Conservation (phyloP, 1,140 invertebrate genomes). For the Monomorium pharaonis region DNA sequence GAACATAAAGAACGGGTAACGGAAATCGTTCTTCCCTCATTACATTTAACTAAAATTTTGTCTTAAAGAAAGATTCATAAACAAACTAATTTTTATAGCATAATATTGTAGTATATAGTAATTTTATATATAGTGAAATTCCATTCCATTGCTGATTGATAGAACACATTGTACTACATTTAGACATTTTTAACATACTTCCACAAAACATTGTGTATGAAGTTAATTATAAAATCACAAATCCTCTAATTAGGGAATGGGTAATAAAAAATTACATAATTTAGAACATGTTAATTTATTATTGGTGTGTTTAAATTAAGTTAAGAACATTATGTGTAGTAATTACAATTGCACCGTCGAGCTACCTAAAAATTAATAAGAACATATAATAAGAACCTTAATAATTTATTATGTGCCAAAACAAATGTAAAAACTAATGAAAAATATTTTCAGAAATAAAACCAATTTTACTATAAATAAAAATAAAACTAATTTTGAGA, state of each 20-base stretch:
- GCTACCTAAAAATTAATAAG: conserved; percentile 40
- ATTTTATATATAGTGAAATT: conserved; percentile 3
- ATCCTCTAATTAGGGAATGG: neutral
- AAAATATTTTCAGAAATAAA: conserved; percentile 23
- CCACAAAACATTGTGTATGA: neutral
- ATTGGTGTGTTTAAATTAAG: neutral
- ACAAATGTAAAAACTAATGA: conserved; percentile 8
- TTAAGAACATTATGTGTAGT: no score
- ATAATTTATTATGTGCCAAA: conserved; percentile 40
- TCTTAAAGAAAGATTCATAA: neutral
- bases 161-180: neutral
- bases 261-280: neutral
- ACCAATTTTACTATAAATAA: neutral
- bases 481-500: conserved; percentile 31
- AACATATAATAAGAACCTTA: neutral
- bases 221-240: neutral
- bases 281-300: conserved; percentile 29
- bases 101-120: neutral
- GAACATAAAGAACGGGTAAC: neutral
- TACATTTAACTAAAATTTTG: conserved; percentile 12
- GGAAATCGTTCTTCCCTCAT: conserved; percentile 30
- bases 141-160: neutral
- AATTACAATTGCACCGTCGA: neutral
- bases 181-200: conserved; percentile 16
- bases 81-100: conserved; percentile 24